Base-by-base conservation (phyloP, 2,113 vertebrate species). In the Pao palembangensis region DNA sequence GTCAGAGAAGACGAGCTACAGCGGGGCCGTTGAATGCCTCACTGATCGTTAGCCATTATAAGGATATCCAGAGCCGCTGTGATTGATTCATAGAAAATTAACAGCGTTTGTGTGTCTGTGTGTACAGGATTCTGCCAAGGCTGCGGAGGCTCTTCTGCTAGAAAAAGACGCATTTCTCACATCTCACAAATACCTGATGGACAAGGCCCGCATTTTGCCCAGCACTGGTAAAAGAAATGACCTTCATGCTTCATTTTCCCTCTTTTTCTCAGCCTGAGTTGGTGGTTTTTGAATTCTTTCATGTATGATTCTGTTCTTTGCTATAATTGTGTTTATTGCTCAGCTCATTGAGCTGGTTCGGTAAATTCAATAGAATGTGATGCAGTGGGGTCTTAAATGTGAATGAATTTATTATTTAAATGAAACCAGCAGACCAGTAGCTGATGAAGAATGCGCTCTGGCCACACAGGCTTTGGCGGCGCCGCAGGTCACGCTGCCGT, bases 121-220 rank as follows among this genome's bases (percentile, higher is more conserved):
- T 64, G 23, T 51, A 0, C 50, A 91, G 89, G 87, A 90, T 58
- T 83, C 94, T 61, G 78, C 91, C n/a, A 96, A 95, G 85, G 85
- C 91, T 0, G 90, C 93, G 16, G 93, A 96, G 43, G 79, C 88
- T 8, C 87, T 96, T 81, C 84, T 96, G 62, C 75, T 94, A 72
- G 92, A 92, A n/a, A 98, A 95, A 89, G 94, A 96, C 21, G 76
- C 91, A 48, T 96, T 96, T 87, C 93, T 93, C 59, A 86, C 93
- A 3, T 87, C 92, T 5, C 94, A 94, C 89, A 98, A 93, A 64
- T 95, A 92, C 85, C 89, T 95, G 58, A 71, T 93, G 81, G 94
- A 98, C 44, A 98, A 96, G 67, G 87, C 90, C 13, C 58, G 72
- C 42, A 86, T 93, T 58, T 58, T 93, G 80, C 78, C 90, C 85